A percentile compares a stretch with the other conserved stretches of the same genome.
Evolutionary conservation across 2,113 vertebrate species (phyloP).

Genomic region (Sinocyclocheilus grahami): DNA sequence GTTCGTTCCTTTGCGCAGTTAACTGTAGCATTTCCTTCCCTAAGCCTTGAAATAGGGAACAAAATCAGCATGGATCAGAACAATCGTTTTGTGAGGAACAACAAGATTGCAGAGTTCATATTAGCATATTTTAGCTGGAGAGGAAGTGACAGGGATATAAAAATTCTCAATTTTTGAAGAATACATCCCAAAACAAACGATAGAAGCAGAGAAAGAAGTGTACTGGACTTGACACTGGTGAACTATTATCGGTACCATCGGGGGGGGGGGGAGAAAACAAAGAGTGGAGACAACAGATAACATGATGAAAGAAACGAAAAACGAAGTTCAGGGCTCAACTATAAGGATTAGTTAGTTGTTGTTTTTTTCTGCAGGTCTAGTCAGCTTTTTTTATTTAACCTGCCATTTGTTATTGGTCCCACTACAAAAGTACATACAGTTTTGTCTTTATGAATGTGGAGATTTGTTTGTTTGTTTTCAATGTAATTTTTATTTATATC

Average conservation of each 20-base stretch:
- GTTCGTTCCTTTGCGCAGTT: background rate
- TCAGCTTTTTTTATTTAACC: background rate
- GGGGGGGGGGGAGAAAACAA: background rate
- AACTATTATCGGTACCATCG: slow-evolving; percentile 2
- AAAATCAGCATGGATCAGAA: slow-evolving; percentile 30
- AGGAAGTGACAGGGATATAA: slow-evolving; percentile 30
- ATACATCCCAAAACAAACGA: background rate
- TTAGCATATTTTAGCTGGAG: slow-evolving; percentile 47
- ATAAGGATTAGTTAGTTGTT: background rate
- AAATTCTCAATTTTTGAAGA: too few relatives aligned
- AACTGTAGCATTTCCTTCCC: background rate
- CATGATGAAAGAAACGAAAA: background rate
- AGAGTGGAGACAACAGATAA: background rate
- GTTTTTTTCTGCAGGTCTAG: background rate
- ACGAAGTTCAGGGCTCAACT: background rate
- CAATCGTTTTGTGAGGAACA: slow-evolving; percentile 35
- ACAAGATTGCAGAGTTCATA: background rate
- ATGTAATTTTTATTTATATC: background rate
- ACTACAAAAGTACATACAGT: background rate
- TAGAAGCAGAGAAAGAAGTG: background rate
- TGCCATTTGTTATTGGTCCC: background rate
- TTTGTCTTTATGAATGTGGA: background rate
- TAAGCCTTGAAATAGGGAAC: background rate
- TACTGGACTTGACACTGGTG: background rate
- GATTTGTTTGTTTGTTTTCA: background rate